Percentiles rank a stretch among this genome's conserved stretches.
These are phyloP conservation scores for Sanderia malayensis DNA, from an alignment of 30 jellyfish, hydroid and myxozoan species.

Conservation along the genomic window DNA sequence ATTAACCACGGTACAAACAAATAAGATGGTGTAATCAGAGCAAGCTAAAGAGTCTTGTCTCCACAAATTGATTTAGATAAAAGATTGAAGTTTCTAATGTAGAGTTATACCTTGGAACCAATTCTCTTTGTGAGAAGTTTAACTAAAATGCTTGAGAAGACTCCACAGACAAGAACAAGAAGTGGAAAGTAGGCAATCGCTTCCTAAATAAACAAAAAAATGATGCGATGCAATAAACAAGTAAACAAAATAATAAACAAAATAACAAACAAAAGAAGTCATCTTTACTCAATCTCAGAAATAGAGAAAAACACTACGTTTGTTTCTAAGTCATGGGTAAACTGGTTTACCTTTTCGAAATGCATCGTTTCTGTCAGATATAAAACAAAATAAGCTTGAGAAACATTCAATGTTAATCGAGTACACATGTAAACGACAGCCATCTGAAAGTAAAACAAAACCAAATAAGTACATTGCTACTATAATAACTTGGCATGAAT, in stretches of 20 bases:
- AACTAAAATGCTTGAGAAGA: conserved; percentile 48
- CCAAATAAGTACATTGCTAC: background rate
- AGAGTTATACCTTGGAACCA: conserved; percentile 79
- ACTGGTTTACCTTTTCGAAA: conserved; percentile 56
- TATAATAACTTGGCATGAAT: too few species aligned
- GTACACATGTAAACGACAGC: conserved; percentile 86
- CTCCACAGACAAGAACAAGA: conserved; percentile 77
- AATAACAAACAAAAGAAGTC: too few species aligned
- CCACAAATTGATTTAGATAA: too few species aligned
- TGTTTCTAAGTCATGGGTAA: background rate
- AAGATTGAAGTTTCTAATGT: too few species aligned
- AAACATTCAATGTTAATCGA: conserved; percentile 64
- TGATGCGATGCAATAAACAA: too few species aligned
- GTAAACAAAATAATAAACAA: too few species aligned
- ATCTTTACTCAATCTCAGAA: background rate
- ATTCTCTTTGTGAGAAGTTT: conserved; percentile 64
- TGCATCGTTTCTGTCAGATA: conserved; percentile 68
- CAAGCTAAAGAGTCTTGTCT: too few species aligned
- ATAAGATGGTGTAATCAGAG: too few species aligned
- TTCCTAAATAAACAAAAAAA: conserved; percentile 68
- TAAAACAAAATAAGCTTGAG: conserved; percentile 64
- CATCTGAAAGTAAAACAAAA: conserved; percentile 35
- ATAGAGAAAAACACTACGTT: background rate
- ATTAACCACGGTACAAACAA: too few species aligned
- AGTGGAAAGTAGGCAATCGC: conserved; percentile 93